A percentile compares a stretch with the other conserved stretches of the same genome.
Conservation (phyloP, 2,113 vertebrate genomes). For the Aegotheles bennettii region DNA sequence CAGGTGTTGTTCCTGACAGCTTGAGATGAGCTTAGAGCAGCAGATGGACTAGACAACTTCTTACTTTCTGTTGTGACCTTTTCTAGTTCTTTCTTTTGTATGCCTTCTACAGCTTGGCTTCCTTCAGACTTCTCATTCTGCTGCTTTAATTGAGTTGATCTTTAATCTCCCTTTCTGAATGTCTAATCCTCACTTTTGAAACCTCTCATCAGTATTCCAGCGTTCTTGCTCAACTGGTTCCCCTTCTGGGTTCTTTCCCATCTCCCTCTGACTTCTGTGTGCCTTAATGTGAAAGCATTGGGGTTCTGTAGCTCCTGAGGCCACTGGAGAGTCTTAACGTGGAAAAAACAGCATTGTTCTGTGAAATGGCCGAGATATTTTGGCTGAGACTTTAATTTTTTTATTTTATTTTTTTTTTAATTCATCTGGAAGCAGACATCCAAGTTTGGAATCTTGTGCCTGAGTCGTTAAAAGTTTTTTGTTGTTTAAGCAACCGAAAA, state of each 20-base stretch:
- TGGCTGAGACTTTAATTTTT: neutral
- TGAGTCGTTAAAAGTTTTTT: neutral
- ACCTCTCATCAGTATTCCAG: neutral
- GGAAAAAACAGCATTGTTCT: neutral
- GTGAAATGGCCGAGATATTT: neutral
- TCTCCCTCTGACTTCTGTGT: neutral
- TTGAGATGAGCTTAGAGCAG: neutral
- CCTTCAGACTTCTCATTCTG: neutral
- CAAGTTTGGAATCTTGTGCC: neutral
- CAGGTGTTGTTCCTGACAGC: accelerated
- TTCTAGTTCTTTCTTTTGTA: neutral
- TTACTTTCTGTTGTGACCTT: neutral
- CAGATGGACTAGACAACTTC: neutral
- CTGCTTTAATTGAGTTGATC: neutral
- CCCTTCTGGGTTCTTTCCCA: neutral
- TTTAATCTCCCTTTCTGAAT: neutral
- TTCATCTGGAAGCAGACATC: neutral
- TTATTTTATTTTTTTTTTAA: neutral
- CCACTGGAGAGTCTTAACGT: neutral
- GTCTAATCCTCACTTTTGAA: neutral
- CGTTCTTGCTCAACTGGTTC: neutral
- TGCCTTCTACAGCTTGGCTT: neutral
- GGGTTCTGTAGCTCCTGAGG: neutral
- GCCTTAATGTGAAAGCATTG: neutral
- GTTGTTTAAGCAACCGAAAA: neutral